Evolutionary conservation across 2,888 invertebrate genomes (phyloP).

Genomic region (Callyntrura guangdongensis): DNA sequence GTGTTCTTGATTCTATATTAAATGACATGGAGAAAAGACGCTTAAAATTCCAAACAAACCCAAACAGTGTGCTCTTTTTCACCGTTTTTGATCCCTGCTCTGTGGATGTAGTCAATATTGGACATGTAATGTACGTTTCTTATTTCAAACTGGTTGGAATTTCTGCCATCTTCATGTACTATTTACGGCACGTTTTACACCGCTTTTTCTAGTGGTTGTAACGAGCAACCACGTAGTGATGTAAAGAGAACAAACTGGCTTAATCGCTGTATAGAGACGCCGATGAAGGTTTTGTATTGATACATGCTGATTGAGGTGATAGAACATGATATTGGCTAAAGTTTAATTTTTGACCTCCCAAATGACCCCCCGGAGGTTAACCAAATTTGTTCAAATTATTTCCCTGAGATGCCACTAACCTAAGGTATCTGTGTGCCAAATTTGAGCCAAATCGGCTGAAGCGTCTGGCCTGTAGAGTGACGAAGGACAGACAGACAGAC

Average conservation of each 20-base stretch:
- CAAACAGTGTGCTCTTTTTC: background rate
- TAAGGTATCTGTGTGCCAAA: no score
- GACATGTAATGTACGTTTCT: background rate
- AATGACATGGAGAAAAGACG: background rate
- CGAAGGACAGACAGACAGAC: no score
- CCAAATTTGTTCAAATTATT: no score
- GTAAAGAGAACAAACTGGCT: slow-evolving; percentile 17
- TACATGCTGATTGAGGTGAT: no score
- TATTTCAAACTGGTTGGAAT: background rate
- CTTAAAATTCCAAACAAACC: slow-evolving; percentile 1
- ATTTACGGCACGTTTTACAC: background rate
- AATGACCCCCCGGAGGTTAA: no score
- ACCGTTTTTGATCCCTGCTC: background rate
- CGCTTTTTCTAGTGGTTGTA: background rate
- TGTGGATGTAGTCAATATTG: background rate
- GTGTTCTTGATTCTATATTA: background rate
- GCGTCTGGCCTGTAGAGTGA: no score
- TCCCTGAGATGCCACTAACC: no score
- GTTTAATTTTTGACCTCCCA: no score
- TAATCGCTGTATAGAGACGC: no score
- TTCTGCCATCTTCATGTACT: background rate
- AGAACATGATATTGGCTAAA: no score
- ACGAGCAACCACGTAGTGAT: slow-evolving; percentile 35
- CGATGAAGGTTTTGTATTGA: no score
- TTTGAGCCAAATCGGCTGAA: no score